These are phyloP conservation scores for Onychomys arenicola DNA, from an alignment of 2,797 vertebrate genomes.

Conservation along the genomic window DNA sequence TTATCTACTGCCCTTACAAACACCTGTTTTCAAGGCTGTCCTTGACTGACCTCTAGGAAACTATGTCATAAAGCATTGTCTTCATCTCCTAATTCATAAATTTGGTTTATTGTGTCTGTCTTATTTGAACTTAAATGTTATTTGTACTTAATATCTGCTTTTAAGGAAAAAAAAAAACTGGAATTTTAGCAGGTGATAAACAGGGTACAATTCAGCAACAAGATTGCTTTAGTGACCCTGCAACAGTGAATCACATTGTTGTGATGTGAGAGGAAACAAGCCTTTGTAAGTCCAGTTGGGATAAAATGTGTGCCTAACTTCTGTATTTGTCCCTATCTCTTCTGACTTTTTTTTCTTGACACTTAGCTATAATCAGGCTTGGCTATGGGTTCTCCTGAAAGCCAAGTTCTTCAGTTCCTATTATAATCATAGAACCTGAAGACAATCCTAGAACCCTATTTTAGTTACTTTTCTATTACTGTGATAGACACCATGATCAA, in stretches of 20 bases:
- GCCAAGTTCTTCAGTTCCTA: neutral
- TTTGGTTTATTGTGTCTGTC: neutral
- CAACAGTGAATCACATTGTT: neutral
- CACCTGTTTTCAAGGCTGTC: neutral
- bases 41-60: neutral
- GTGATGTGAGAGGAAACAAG: neutral
- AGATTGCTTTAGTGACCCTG: neutral
- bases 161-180: neutral
- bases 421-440: neutral
- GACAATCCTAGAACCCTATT: neutral
- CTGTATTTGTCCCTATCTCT: neutral
- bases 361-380: neutral
- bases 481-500: neutral
- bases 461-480: neutral
- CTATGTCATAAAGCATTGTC: neutral
- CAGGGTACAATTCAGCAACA: neutral
- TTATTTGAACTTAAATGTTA: neutral
- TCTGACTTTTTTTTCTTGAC: neutral
- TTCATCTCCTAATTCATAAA: neutral
- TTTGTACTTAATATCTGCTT: neutral
- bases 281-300: neutral
- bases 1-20: neutral
- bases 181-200: neutral
- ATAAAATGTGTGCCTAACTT: neutral
- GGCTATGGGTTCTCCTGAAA: too few species aligned